Conservation (phyloP, 2,888 invertebrate genomes). For the Geophilus truncorum region DNA sequence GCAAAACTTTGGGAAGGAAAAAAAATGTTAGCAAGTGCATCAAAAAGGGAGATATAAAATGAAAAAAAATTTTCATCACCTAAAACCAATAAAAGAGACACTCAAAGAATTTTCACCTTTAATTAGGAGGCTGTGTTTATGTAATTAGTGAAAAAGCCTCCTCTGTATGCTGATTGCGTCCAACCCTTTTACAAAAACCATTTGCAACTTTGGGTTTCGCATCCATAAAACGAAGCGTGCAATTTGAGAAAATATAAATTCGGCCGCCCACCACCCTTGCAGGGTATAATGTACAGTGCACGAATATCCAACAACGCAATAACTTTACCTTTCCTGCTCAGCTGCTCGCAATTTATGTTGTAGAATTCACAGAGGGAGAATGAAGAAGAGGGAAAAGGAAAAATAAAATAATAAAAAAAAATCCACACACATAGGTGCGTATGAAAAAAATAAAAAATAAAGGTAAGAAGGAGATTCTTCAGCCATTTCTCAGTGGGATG, state of each 20-base stretch:
- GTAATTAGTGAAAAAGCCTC: slow-evolving; percentile 8
- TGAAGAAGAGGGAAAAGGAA: too few relatives aligned
- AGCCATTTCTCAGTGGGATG: not conserved
- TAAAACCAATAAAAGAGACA: slow-evolving; percentile 7
- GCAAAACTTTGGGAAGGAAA: not conserved
- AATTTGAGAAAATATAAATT: slow-evolving; percentile 19
- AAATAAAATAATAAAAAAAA: too few relatives aligned
- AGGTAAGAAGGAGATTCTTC: not conserved
- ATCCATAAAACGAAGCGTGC: slow-evolving; percentile 5
- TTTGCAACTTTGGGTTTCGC: slow-evolving; percentile 11
- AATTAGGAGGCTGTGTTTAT: slow-evolving; percentile 8
- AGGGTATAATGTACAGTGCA: not conserved
- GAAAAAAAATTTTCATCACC: not conserved
- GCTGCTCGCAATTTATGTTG: not conserved
- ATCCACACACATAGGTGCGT: too few relatives aligned
- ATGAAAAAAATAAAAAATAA: too few relatives aligned
- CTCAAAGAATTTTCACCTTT: slow-evolving; percentile 1
- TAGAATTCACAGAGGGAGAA: not conserved
- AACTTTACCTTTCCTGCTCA: slow-evolving; percentile 16
- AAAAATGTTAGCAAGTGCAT: not conserved
- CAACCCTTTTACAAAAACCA: slow-evolving; percentile 12
- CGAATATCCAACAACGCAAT: slow-evolving; percentile 5
- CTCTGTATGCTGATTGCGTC: slow-evolving; percentile 10
- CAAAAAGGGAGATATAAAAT: not conserved
- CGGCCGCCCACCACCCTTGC: not conserved